Percentiles rank a stretch among this genome's conserved stretches.
These are phyloP conservation scores for Matsumurasca onukii DNA, from an alignment of 1,140 invertebrate species.

Conservation along the genomic window DNA sequence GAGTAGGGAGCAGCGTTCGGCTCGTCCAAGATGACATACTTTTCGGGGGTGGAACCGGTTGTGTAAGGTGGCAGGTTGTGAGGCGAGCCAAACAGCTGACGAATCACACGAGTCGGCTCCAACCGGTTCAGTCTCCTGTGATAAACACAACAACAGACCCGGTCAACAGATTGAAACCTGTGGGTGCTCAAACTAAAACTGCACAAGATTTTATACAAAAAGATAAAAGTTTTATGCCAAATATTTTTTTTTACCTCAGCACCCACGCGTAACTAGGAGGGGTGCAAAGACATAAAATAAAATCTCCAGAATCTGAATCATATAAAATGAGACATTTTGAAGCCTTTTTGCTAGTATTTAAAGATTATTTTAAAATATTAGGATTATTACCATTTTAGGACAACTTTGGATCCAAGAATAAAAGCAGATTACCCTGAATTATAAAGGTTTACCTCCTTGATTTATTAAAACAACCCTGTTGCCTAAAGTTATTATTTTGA, in stretches of 20 bases:
- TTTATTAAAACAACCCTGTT: too few species aligned
- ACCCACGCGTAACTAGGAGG: too few species aligned
- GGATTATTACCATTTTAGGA: too few species aligned
- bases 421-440: too few species aligned
- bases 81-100: constrained; percentile 60
- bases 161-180: not conserved
- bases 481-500: too few species aligned
- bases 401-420: too few species aligned
- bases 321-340: too few species aligned
- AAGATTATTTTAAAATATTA: too few species aligned
- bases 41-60: constrained; percentile 66
- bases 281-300: too few species aligned
- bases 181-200: not conserved
- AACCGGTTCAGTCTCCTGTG: constrained; percentile 70
- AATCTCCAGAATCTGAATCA: too few species aligned
- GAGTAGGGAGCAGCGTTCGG: constrained; percentile 56
- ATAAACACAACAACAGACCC: constrained; percentile 29
- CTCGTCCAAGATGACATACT: constrained; percentile 70
- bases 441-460: too few species aligned
- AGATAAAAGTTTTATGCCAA: not conserved
- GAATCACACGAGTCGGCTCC: constrained; percentile 59
- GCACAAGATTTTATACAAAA: not conserved
- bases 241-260: not conserved
- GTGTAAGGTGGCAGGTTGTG: constrained; percentile 58
- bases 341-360: too few species aligned